A percentile compares a stretch with the other conserved stretches of the same genome.
Evolutionary conservation across 2,113 vertebrate species (phyloP).

Genomic region (Apistogramma diplotaenia): DNA sequence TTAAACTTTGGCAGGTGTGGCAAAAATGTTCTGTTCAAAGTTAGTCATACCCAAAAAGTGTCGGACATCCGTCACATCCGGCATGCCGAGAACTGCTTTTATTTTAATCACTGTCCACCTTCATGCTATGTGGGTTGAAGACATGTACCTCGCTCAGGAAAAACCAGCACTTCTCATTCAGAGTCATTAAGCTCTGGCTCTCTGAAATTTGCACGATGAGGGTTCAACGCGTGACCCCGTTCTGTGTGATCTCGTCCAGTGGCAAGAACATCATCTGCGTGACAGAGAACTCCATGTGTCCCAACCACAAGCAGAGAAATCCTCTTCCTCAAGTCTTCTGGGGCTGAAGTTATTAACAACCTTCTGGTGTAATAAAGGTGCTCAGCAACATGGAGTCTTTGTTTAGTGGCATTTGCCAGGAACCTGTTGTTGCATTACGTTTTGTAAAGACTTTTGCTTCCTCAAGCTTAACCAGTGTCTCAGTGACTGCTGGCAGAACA

Average conservation of each 20-base stretch:
- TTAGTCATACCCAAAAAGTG: neutral
- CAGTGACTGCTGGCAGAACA: neutral
- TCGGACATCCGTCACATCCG: neutral
- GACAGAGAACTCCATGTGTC: neutral
- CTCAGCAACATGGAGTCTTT: neutral
- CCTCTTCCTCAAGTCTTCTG: neutral
- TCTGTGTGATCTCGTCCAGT: neutral
- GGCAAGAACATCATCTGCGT: neutral
- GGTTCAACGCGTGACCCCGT: no score
- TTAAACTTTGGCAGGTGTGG: neutral
- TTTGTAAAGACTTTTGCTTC: neutral
- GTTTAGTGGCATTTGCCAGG: neutral
- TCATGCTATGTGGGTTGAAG: neutral
- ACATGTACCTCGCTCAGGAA: neutral
- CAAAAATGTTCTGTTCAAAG: neutral
- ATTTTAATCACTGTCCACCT: neutral
- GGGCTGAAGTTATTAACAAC: neutral
- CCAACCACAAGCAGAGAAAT: neutral
- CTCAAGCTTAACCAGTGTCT: neutral
- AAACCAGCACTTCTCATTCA: neutral
- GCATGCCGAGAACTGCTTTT: neutral
- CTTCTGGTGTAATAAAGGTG: no score
- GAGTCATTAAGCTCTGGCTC: neutral
- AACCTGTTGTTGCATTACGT: neutral
- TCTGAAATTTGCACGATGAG: neutral